Percentiles rank a stretch among this genome's conserved stretches.
Conservation (phyloP, 2,888 invertebrate genomes). For the Macrophya alboannulata region DNA sequence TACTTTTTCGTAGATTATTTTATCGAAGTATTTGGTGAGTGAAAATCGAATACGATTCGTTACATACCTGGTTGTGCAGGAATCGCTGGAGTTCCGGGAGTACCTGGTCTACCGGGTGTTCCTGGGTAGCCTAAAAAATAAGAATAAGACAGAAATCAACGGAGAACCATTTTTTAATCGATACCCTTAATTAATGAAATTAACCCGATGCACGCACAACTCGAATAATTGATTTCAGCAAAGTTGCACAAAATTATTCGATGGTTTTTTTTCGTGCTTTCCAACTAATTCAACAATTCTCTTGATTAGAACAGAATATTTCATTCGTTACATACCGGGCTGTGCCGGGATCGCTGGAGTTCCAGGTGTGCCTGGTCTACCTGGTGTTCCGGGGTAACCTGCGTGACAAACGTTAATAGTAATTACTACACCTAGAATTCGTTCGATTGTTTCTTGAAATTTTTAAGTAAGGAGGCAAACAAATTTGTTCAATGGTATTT, state of each 20-base stretch:
- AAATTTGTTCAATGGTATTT: background rate
- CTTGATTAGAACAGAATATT: background rate
- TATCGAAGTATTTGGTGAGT: too few relatives aligned
- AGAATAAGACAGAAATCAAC: too few relatives aligned
- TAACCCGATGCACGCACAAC: slow-evolving; percentile 61
- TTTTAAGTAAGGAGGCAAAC: too few relatives aligned
- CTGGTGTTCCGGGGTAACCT: slow-evolving; percentile 64
- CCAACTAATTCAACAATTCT: too few relatives aligned
- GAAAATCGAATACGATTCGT: too few relatives aligned
- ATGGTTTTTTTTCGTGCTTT: too few relatives aligned
- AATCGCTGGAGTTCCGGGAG: slow-evolving; percentile 74
- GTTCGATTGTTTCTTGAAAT: too few relatives aligned
- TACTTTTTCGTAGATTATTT: too few relatives aligned
- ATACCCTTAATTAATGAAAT: background rate
- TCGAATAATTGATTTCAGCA: too few relatives aligned
- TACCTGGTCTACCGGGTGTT: slow-evolving; percentile 65
- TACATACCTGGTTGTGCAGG: slow-evolving; percentile 56
- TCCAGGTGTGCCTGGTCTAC: slow-evolving; percentile 68
- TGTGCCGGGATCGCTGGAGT: slow-evolving; percentile 67
- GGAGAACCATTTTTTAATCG: too few relatives aligned
- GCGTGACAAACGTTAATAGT: background rate
- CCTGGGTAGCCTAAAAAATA: slow-evolving; percentile 53
- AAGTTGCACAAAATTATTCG: too few relatives aligned
- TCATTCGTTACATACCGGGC: slow-evolving; percentile 60
- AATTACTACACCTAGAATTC: too few relatives aligned